phyloP scores from a whole-genome alignment of 2,888 invertebrate species.

The Biston stratarius region DNA sequence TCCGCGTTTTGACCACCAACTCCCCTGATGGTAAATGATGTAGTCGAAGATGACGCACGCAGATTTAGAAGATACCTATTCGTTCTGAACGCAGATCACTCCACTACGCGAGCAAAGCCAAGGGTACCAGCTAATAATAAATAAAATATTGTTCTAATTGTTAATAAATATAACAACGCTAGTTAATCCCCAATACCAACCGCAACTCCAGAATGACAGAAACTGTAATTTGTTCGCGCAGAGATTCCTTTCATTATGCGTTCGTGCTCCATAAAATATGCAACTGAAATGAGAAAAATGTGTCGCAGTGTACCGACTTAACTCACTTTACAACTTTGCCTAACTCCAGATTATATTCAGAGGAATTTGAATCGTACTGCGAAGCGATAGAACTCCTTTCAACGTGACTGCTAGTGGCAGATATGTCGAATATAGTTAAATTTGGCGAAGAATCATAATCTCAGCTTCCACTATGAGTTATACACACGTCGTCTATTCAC shows the following conservation, averaged over 20 bases:
- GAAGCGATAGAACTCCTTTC: constrained; percentile 47
- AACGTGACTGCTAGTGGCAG: constrained; percentile 9
- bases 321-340: constrained; percentile 40
- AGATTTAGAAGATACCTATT: too few relatives aligned
- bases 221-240: constrained; percentile 73
- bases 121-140: too few relatives aligned
- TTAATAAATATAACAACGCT: not conserved
- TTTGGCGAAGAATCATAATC: constrained; percentile 74
- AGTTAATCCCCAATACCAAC: constrained; percentile 22
- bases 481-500: constrained; percentile 75
- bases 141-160: not conserved
- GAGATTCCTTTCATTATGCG: constrained; percentile 80
- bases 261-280: constrained; percentile 82
- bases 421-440: constrained; percentile 46
- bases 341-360: constrained; percentile 30
- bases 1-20: too few relatives aligned
- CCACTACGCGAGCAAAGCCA: too few relatives aligned
- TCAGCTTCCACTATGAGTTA: constrained; percentile 71
- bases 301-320: constrained; percentile 73
- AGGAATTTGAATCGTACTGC: constrained; percentile 46
- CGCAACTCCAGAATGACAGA: constrained; percentile 60
- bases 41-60: too few relatives aligned
- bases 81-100: too few relatives aligned
- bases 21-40: too few relatives aligned
- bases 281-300: constrained; percentile 84